Conservation (phyloP, 2,113 vertebrate species). For the Plecotus auritus region DNA sequence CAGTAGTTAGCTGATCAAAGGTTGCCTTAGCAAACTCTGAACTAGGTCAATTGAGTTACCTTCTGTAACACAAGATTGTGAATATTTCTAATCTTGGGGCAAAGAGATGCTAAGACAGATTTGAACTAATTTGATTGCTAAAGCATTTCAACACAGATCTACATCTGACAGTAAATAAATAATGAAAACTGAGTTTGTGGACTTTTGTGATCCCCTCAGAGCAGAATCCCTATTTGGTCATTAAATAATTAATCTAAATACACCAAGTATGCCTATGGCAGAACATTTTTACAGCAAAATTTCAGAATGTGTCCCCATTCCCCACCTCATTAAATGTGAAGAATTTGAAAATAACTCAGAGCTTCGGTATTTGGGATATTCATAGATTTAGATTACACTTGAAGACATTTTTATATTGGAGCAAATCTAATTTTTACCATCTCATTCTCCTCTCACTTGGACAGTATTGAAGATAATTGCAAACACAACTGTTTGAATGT, state of each 20-base stretch:
- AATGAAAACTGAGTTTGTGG: neutral
- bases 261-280: neutral
- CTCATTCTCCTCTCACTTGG: neutral
- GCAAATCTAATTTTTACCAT: neutral
- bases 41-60: neutral
- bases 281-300: neutral
- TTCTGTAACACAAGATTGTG: neutral
- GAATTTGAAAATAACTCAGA: neutral
- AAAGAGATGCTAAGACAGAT: neutral
- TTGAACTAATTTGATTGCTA: slow-evolving; percentile 34
- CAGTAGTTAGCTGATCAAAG: neutral
- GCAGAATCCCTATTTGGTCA: neutral
- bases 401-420: neutral
- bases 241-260: neutral
- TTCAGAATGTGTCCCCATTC: neutral
- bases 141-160: neutral
- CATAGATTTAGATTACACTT: neutral
- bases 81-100: slow-evolving; percentile 17
- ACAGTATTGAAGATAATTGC: neutral
- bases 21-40: neutral
- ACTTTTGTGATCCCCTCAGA: neutral
- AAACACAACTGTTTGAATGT: neutral
- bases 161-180: neutral
- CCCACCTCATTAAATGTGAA: neutral
- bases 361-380: neutral